Conservation (phyloP, 2,113 vertebrate genomes). For the Pomatorhinus ruficollis region DNA sequence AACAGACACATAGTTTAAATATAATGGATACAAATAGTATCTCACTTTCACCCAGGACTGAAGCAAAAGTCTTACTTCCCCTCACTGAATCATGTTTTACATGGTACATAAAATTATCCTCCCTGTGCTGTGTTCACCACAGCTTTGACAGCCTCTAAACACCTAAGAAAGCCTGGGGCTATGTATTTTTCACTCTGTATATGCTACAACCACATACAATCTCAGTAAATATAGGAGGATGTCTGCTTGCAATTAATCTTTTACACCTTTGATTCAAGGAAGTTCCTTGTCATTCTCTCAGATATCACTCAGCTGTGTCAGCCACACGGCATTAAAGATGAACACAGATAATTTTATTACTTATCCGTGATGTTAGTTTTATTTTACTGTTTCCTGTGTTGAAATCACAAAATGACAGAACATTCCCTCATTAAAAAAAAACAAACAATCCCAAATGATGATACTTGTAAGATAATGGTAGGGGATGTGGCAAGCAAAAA, state of each 20-base stretch:
- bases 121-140: background rate
- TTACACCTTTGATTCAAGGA: background rate
- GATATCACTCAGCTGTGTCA: background rate
- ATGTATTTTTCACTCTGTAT: background rate
- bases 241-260: background rate
- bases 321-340: background rate
- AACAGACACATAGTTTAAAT: background rate
- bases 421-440: background rate
- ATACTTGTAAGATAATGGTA: background rate
- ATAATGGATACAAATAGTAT: background rate
- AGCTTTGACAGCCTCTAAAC: background rate
- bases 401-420: background rate
- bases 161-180: background rate
- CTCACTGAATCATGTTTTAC: background rate
- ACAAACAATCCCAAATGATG: background rate
- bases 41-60: background rate
- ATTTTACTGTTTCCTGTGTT: background rate
- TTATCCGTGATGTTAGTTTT: background rate
- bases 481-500: conserved; percentile 9
- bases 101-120: background rate
- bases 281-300: background rate
- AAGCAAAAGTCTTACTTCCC: background rate
- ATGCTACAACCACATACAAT: background rate
- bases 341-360: background rate
- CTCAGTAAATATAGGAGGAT: background rate